Evolutionary conservation across 1,140 invertebrate genomes (phyloP).

Genomic region (Pentalonia nigronervosa): DNA sequence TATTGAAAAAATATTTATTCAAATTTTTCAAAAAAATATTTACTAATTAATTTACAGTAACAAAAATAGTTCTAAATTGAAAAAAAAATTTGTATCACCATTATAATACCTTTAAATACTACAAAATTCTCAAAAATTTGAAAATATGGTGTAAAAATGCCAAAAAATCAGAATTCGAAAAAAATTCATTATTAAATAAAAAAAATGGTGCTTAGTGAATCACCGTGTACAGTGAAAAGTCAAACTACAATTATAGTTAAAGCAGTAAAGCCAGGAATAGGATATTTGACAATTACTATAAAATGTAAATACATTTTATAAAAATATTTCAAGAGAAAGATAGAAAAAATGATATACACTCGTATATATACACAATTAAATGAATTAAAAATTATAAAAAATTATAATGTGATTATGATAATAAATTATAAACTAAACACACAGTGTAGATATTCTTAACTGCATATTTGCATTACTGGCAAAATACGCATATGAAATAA

Average conservation of each 20-base stretch:
- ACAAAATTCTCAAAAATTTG: no score
- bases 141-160: no score
- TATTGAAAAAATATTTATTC: no score
- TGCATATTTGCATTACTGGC: neutral
- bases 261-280: neutral
- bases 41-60: no score
- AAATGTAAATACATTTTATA: neutral
- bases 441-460: neutral
- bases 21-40: no score
- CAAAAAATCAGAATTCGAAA: no score
- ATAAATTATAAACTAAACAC: neutral
- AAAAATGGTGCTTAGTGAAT: no score
- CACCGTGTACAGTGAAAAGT: no score
- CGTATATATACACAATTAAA: neutral
- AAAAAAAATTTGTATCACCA: no score
- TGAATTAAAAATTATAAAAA: neutral
- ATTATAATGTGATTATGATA: neutral
- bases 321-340: neutral
- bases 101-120: no score
- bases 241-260: neutral
- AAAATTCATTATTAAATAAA: no score
- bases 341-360: neutral
- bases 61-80: no score
- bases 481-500: neutral
- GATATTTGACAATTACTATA: neutral